These are phyloP conservation scores for Sebastes nivosus DNA, from an alignment of 2,797 vertebrate genomes.

Conservation along the genomic window DNA sequence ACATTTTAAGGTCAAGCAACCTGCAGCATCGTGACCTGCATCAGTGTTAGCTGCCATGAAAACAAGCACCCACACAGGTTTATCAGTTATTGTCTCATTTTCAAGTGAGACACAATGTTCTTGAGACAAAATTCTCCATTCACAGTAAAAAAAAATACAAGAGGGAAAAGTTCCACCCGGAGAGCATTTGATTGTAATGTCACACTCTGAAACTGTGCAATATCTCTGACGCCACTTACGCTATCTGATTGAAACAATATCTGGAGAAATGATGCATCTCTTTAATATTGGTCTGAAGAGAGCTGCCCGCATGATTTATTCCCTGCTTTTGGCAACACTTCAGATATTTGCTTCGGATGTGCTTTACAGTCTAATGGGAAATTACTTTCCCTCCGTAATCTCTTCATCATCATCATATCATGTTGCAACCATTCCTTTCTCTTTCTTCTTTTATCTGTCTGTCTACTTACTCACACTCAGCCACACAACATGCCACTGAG, in stretches of 20 bases:
- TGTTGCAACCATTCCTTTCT: neutral
- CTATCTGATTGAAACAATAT: neutral
- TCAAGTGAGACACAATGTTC: neutral
- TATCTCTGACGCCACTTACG: neutral
- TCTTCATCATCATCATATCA: neutral
- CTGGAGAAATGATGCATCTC: neutral
- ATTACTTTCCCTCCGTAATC: neutral
- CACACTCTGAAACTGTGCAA: neutral
- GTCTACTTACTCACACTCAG: neutral
- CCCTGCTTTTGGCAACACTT: slow-evolving; percentile 3
- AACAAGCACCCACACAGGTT: neutral
- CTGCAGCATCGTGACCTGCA: no score
- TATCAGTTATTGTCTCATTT: neutral
- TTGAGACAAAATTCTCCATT: neutral
- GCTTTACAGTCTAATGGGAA: neutral
- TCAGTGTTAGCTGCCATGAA: neutral
- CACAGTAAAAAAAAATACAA: neutral
- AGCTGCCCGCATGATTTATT: neutral
- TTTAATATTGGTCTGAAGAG: neutral
- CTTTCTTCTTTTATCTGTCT: neutral
- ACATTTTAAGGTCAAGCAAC: neutral
- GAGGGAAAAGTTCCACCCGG: neutral
- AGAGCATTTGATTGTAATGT: no score
- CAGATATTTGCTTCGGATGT: slow-evolving; percentile 2
- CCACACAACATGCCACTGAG: neutral